Percentiles rank a stretch among this genome's conserved stretches.
Evolutionary conservation across 2,797 vertebrate species (phyloP).

Genomic region (Melanotaenia parkinsoni): DNA sequence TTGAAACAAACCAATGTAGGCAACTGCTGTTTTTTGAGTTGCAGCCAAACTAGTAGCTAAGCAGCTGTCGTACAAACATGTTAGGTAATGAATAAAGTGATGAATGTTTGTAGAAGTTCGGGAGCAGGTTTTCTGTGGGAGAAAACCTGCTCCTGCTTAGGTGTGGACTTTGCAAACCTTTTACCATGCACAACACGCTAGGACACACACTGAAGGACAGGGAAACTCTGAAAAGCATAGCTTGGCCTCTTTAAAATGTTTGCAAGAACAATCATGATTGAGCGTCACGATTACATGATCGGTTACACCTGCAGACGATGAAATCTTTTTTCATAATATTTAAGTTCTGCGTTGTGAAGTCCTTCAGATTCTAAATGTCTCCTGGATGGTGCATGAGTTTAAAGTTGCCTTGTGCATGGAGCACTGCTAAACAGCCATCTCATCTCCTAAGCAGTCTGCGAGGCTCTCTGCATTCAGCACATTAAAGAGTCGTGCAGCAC

Average conservation of each 20-base stretch:
- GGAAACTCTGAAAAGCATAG: background rate
- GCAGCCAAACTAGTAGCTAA: background rate
- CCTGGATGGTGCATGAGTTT: slow-evolving; percentile 4
- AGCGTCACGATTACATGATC: background rate
- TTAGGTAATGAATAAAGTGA: background rate
- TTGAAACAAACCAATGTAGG: background rate
- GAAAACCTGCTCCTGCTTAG: background rate
- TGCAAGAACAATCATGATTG: background rate
- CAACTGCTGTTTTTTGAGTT: background rate
- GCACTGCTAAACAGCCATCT: slow-evolving; percentile 86
- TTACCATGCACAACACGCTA: background rate
- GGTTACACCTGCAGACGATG: slow-evolving; percentile 13
- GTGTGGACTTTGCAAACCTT: background rate
- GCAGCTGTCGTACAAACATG: background rate
- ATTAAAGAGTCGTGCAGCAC: slow-evolving; percentile 69
- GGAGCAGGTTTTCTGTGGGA: background rate
- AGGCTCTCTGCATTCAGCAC: slow-evolving; percentile 87
- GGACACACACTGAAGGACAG: background rate
- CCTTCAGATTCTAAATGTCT: slow-evolving; percentile 30
- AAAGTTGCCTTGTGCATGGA: slow-evolving; percentile 2
- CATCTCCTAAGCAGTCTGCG: slow-evolving; percentile 89
- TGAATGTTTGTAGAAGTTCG: background rate
- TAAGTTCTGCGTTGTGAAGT: slow-evolving; percentile 23
- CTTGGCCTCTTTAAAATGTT: background rate
- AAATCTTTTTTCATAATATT: slow-evolving; percentile 24